phyloP scores from a whole-genome alignment of 2,888 invertebrate species.

The Capitulum mitella region DNA sequence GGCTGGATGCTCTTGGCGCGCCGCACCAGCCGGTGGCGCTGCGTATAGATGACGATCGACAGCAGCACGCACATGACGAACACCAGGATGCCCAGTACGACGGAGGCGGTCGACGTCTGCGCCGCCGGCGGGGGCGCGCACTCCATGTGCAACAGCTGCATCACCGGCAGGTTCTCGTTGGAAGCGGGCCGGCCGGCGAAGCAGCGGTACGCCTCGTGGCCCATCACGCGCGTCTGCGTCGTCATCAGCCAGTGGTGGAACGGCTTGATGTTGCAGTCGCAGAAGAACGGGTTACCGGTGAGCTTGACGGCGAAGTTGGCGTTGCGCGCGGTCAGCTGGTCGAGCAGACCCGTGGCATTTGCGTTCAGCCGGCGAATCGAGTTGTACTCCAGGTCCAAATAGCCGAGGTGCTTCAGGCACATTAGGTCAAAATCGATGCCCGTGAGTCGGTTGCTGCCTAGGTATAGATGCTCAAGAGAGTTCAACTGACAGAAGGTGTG shows the following conservation, averaged over 20 bases:
- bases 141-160: not conserved
- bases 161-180: not conserved
- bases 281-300: constrained; percentile 59
- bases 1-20: constrained; percentile 17
- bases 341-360: constrained; percentile 46
- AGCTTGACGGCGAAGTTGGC: constrained; percentile 55
- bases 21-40: not conserved
- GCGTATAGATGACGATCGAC: not conserved
- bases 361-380: constrained; percentile 38
- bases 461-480: constrained; percentile 57
- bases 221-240: constrained; percentile 53
- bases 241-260: constrained; percentile 57
- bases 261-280: constrained; percentile 52
- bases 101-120: not conserved
- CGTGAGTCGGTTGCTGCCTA: constrained; percentile 51
- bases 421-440: constrained; percentile 57
- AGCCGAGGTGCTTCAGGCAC: constrained; percentile 58
- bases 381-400: constrained; percentile 55
- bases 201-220: not conserved
- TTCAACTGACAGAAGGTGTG: constrained; percentile 58
- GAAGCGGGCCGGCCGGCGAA: not conserved
- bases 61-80: not conserved
- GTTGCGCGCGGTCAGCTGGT: constrained; percentile 49
- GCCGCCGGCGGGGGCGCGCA: not conserved
- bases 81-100: not conserved